Conservation (phyloP, 2,113 vertebrate species). For the Rhodinocichla rosea region DNA sequence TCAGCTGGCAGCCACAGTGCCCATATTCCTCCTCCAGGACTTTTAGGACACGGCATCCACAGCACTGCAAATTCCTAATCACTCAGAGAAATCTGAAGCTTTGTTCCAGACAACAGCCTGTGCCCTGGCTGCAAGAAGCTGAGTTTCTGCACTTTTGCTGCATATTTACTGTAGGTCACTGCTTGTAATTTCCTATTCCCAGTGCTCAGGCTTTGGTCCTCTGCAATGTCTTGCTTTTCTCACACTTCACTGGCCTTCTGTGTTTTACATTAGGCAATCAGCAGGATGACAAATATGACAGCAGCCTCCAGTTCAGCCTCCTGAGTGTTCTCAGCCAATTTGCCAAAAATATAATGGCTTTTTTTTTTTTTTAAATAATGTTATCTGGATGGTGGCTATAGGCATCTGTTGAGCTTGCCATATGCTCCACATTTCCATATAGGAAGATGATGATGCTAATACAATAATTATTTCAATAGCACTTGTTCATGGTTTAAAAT, state of each 20-base stretch:
- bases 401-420: slow-evolving; percentile 9
- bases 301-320: slow-evolving; percentile 18
- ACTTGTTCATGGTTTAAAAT: slow-evolving; percentile 7
- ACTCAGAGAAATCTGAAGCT: background rate
- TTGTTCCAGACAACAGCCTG: background rate
- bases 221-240: background rate
- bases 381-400: slow-evolving; percentile 8
- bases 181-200: background rate
- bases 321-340: background rate
- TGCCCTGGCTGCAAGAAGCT: background rate
- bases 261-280: slow-evolving; percentile 31
- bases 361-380: background rate
- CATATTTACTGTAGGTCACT: background rate
- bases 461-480: slow-evolving; percentile 51
- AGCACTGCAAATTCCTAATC: background rate
- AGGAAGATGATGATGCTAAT: slow-evolving; percentile 29
- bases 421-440: slow-evolving; percentile 7
- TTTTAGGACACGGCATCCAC: background rate
- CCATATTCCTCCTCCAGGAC: background rate
- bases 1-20: background rate
- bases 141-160: background rate
- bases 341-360: slow-evolving; percentile 23
- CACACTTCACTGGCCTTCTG: background rate
- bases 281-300: background rate
- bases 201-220: background rate